A percentile compares a stretch with the other conserved stretches of the same genome.
Evolutionary conservation across 2,797 vertebrate genomes (phyloP).

Genomic region (Acrocephalus scirpaceus): DNA sequence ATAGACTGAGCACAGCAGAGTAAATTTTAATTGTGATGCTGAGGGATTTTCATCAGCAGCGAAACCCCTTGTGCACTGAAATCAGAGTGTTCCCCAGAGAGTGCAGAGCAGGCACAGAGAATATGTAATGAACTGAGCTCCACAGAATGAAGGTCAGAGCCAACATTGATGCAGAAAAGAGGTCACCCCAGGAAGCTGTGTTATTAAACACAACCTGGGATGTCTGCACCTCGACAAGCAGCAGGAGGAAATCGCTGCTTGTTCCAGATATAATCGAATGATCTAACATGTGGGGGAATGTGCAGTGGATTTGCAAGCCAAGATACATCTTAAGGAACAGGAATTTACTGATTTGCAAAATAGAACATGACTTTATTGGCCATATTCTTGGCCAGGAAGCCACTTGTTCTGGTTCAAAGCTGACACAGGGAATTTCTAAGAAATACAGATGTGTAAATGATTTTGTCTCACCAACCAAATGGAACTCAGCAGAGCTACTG

Average conservation of each 20-base stretch:
- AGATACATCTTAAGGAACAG: background rate
- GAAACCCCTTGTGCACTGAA: background rate
- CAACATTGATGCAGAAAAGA: constrained; percentile 25
- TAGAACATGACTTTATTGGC: background rate
- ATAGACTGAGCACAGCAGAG: background rate
- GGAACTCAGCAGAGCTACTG: background rate
- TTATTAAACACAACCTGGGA: constrained; percentile 27
- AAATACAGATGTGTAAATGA: background rate
- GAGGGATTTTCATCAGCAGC: constrained; percentile 47
- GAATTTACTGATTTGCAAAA: background rate
- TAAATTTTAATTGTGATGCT: constrained; percentile 43
- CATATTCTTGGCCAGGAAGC: background rate
- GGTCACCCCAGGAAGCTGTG: constrained; percentile 2
- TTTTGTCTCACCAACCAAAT: background rate
- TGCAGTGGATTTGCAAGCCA: background rate
- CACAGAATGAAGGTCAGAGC: constrained; percentile 45
- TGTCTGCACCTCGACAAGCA: constrained; percentile 26
- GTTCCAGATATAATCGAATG: background rate
- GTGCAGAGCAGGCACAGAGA: background rate
- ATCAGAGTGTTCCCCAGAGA: constrained; percentile 24
- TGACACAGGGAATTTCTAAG: background rate
- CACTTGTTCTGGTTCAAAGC: background rate
- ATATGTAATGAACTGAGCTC: constrained; percentile 42
- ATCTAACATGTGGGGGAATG: background rate
- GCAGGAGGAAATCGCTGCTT: background rate